Conservation (phyloP, 2,888 invertebrate genomes). For the Anoncus sp. region DNA sequence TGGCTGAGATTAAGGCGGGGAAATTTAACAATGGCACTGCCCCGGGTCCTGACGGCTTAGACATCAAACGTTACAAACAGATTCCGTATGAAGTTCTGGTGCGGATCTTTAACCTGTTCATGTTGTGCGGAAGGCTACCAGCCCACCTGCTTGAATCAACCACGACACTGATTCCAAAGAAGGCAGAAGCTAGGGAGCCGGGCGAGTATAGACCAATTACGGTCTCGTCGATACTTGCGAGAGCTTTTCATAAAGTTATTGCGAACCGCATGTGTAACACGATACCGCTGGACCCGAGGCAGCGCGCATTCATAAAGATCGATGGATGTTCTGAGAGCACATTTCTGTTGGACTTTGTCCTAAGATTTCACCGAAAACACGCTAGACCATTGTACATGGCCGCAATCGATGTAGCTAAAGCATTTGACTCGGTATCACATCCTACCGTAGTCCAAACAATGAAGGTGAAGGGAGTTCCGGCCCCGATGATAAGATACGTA, state of each 20-base stretch:
- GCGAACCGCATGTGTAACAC: neutral
- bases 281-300: constrained; percentile 27
- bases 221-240: constrained; percentile 46
- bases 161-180: constrained; percentile 63
- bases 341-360: constrained; percentile 47
- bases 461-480: constrained; percentile 6
- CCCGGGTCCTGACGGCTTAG: constrained; percentile 49
- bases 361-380: constrained; percentile 65
- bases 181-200: constrained; percentile 45
- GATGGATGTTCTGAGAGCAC: constrained; percentile 49
- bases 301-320: constrained; percentile 41
- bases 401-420: constrained; percentile 81
- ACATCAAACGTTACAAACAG: neutral
- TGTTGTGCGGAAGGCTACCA: constrained; percentile 55
- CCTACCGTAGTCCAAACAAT: constrained; percentile 14
- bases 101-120: constrained; percentile 27
- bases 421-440: constrained; percentile 79
- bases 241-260: constrained; percentile 59
- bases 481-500: constrained; percentile 15
- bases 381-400: constrained; percentile 77
- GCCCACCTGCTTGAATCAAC: constrained; percentile 44
- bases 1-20: neutral
- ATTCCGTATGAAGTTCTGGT: constrained; percentile 9
- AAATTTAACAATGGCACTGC: neutral
- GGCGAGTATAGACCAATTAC: constrained; percentile 64